A percentile compares a stretch with the other conserved stretches of the same genome.
phyloP scores from a whole-genome alignment of 2,888 invertebrate genomes.

The Fissipunctia ypsillon region DNA sequence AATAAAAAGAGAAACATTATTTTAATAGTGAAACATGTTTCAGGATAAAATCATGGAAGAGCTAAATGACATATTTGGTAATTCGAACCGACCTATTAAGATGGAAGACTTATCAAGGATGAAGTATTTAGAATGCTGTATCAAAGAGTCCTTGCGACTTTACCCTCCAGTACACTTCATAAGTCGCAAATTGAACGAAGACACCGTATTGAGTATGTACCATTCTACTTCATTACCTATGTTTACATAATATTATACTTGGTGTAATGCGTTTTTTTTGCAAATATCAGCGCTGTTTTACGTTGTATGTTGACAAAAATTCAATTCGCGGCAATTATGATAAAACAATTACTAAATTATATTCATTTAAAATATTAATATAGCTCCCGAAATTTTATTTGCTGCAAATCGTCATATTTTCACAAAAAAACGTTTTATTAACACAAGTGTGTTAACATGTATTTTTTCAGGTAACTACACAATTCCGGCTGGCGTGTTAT shows the following conservation, averaged over 20 bases:
- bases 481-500: constrained; percentile 86
- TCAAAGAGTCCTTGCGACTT: constrained; percentile 92
- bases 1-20: not conserved
- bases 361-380: no score
- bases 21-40: constrained; percentile 21
- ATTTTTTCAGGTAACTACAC: constrained; percentile 75
- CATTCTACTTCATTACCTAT: no score
- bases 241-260: no score
- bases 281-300: no score
- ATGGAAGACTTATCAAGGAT: constrained; percentile 91
- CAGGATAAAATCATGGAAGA: constrained; percentile 92
- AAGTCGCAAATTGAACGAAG: constrained; percentile 90
- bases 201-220: constrained; percentile 89
- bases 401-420: no score
- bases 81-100: constrained; percentile 90
- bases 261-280: no score
- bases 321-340: no score
- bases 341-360: no score
- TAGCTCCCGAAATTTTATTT: no score
- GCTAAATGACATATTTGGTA: constrained; percentile 91
- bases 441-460: no score
- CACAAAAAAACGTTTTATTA: no score
- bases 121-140: constrained; percentile 93
- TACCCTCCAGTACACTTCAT: constrained; percentile 93
- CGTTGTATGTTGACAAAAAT: no score